Base-by-base conservation (phyloP, 2,888 invertebrate genomes). In the Cheilosia scutellata region DNA sequence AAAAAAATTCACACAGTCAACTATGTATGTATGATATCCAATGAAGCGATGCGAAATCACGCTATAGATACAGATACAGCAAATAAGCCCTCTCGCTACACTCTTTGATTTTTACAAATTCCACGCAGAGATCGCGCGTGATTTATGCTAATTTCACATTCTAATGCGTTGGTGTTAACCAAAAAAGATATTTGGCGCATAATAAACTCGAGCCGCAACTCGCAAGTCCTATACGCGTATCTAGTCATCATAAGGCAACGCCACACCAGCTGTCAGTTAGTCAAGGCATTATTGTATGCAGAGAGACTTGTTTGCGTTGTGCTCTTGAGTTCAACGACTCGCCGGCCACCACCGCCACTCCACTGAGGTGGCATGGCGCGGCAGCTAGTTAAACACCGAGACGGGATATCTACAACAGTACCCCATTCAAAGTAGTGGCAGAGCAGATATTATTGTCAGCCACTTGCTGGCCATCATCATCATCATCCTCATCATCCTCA, bases 121-220 rank as follows among this genome's bases (percentile, higher is more conserved):
- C 29, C 58, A 57, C 4, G 29, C 3, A 47, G 42, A 77, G n/a
- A 60, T 60, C 51, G 29, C 60, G 60, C 44, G 33, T 77, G 77
- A 78, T 78, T 78, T 78, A 70, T 78, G 77, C 57, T 78, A 78
- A 78, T 78, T 78, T 62, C 33, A 42, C 60, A 70, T 70, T 70
- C 77, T 78, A 78, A 78, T 62, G 77, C 62, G 60, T 55, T 70
- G 60, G 62, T 78, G 70, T 25, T 70, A 57, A 37, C 57, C n/a
- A 51, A 62, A 49, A 70, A 62, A 27, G 42, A 49, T 20, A 71
- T 63, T 71, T 62, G 63, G 70, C 77, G 44, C 55, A 42, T 47
- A 62, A 63, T 29, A 70, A 47, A 29, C 42, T 20, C 13, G 47
- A 57, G 16, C 4, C n/a, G 31, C 9, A 11, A 53, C 60, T 51